Evolutionary conservation across 2,888 invertebrate genomes (phyloP).

Genomic region (Osedax fenrisi): DNA sequence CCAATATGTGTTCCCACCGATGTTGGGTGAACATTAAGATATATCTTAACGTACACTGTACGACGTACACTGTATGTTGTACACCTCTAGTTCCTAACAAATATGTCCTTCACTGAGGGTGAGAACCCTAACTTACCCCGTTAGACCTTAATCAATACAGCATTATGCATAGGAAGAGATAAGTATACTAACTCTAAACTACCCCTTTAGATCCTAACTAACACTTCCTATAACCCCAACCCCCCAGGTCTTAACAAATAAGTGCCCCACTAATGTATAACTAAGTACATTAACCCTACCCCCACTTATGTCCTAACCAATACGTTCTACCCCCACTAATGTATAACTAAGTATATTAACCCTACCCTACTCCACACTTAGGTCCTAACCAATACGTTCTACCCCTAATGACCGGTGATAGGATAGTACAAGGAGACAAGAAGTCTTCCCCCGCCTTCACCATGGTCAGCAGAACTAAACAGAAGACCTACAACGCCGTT

Average conservation of each 20-base stretch:
- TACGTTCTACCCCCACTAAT: neutral
- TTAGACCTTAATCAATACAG: too few relatives aligned
- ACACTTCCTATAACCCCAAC: neutral
- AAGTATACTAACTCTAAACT: too few relatives aligned
- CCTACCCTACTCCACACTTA: neutral
- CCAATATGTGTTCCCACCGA: too few relatives aligned
- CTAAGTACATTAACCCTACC: neutral
- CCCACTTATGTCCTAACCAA: neutral
- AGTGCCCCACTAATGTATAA: neutral
- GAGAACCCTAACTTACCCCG: too few relatives aligned
- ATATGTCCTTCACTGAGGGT: too few relatives aligned
- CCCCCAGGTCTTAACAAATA: neutral
- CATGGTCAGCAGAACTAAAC: neutral
- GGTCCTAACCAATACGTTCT: neutral
- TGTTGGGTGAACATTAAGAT: too few relatives aligned
- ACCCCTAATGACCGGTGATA: neutral
- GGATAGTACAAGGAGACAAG: neutral
- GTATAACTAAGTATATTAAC: neutral
- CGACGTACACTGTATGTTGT: too few relatives aligned
- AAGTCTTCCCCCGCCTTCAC: neutral
- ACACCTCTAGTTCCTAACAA: too few relatives aligned
- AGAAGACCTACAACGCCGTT: neutral
- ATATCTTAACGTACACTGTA: too few relatives aligned
- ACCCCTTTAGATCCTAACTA: neutral
- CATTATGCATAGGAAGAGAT: too few relatives aligned